These are phyloP conservation scores for Athetis lepigone DNA, from an alignment of 2,888 invertebrate species.

Conservation along the genomic window DNA sequence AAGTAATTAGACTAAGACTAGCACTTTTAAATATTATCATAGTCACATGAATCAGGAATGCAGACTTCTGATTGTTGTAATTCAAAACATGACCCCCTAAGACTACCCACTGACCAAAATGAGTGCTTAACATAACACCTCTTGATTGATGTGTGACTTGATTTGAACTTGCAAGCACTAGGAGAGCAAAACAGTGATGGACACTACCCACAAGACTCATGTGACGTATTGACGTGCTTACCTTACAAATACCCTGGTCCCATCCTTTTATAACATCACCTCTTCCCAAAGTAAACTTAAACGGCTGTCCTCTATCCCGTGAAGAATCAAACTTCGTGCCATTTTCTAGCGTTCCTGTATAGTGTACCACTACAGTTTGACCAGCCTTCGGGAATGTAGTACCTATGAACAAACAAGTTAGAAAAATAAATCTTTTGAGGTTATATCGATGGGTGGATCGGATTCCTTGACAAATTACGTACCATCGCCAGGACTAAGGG, in stretches of 20 bases:
- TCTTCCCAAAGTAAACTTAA: constrained; percentile 97
- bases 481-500: constrained; percentile 85
- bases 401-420: constrained; percentile 89
- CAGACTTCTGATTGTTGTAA: too few species aligned
- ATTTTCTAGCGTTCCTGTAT: constrained; percentile 97
- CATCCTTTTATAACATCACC: constrained; percentile 99
- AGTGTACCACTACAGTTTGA: constrained; percentile 98
- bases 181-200: not conserved
- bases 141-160: too few species aligned
- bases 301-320: constrained; percentile 97
- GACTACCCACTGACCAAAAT: too few species aligned
- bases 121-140: too few species aligned
- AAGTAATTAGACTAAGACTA: too few species aligned
- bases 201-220: not conserved
- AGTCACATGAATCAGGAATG: too few species aligned
- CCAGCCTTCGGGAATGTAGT: constrained; percentile 97
- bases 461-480: constrained; percentile 35
- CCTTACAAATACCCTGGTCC: constrained; percentile 98
- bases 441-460: constrained; percentile 51
- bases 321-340: constrained; percentile 99
- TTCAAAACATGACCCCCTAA: too few species aligned
- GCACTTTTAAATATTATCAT: too few species aligned
- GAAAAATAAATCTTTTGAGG: constrained; percentile 46
- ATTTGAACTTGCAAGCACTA: not conserved
- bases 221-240: constrained; percentile 71